Base-by-base conservation (phyloP, 92 coral and sea anemone species). In the Scolanthus callimorphus region DNA sequence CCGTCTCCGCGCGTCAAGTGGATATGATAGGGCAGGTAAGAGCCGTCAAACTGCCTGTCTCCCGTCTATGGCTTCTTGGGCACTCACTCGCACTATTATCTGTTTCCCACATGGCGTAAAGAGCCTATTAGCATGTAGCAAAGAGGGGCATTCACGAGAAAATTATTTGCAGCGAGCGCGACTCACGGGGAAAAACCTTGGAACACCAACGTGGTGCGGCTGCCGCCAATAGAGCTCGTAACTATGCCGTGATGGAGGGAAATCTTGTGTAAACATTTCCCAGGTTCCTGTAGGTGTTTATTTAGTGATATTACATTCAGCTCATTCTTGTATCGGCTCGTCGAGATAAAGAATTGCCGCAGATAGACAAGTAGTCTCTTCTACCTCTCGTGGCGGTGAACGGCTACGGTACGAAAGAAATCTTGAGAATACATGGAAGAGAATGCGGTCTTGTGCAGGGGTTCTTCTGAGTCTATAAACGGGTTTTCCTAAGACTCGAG, bases 11-110 rank as follows among this genome's bases (percentile, higher is more conserved):
- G 11, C 52, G 52, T 6, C 52, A 46, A 10, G 17, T 46, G 52
- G 52, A 46, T 6, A 9, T 46, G 23, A 46, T 34, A 34, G 8
- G 41, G 15, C 41, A 34, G 6, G 54, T 66, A 53, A 52, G n/a
- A 53, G 62, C 49, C 60, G 73, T 52, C 73, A 66, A 41, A 31
- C 62, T 11, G 3, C 25, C 63, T 34, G 63, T 34, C 63, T n/a
- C 41, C 8, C 41, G 41, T 6, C 6, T 34, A 34, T 34, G 41
- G 8, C 41, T 15, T 34, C 8, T 15, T 34, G 8, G 6, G 41
- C 41, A 6, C 15, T 34, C 6, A 15, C 15, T 34, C 41, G 8
- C 41, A 6, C 15, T 6, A 6, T 46, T 46, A 46, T 46, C 23
- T 10, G 52, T 19, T 46, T 9, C 17, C 17, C 52, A 46, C 52